Base-by-base conservation (phyloP, 2,888 invertebrate genomes). In the Trissolcus brochymenae region DNA sequence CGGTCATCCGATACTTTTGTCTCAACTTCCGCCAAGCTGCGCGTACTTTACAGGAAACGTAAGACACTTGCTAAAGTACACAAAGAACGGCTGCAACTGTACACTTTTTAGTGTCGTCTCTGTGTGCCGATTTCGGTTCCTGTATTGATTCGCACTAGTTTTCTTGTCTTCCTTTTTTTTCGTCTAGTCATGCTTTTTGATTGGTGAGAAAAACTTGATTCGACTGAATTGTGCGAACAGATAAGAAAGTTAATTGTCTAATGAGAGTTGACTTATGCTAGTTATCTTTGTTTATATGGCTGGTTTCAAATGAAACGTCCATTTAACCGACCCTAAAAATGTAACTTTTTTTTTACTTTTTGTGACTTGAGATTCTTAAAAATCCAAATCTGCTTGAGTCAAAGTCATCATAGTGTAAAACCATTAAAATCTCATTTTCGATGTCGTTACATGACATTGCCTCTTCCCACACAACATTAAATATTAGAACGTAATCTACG, bases 401-500 rank as follows among this genome's bases (percentile, higher is more conserved):
- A 54, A 59, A 65, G 46, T 65, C 25, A 62, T 62, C 14, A 25
- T 51, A 35, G 16, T 51, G 41, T n/a, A 64, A 56, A 59, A 55
- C 66, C 66, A 76, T 76, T 70, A 76, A 71, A 76, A 71, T 66
- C 76, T 65, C 70, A 71, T 76, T 76, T 70, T 70, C 70, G 43
- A 25, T 70, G 65, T 66, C 70, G 41, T 71, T 76, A 66, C 56
- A 35, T 56, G 17, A 46, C 49, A 51, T 70, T 53, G 29, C 51
- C 46, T 66, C 65, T 76, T 76, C 76, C 66, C 76, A 76, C 66
- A 57, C 41, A 56, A 55, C 43, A 66, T 71, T 57, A 49, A 76
- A 66, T 76, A 71, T 76, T 60, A 76, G 71, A 60, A 66, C 61
- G 76, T 71, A 76, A 76, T 53, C 49, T 57, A 55, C 61, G 54